A percentile compares a stretch with the other conserved stretches of the same genome.
Evolutionary conservation across 2,797 vertebrate genomes (phyloP).

Genomic region (Hippoglossus hippoglossus): DNA sequence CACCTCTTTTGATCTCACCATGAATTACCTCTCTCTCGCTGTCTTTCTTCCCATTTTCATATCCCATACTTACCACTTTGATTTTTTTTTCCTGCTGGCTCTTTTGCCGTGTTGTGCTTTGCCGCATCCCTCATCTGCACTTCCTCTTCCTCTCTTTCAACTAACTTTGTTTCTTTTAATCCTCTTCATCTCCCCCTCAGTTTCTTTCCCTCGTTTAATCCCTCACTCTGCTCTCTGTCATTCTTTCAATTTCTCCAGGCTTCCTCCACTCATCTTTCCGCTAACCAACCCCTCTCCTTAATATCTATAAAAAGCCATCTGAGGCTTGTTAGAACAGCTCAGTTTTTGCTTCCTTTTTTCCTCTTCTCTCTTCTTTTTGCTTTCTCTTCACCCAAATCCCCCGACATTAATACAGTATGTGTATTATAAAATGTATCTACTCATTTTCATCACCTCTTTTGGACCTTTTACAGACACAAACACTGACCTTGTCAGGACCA

Average conservation of each 20-base stretch:
- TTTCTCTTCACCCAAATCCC: slow-evolving; percentile 10
- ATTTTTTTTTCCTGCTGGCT: slow-evolving; percentile 35
- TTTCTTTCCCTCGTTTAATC: slow-evolving; percentile 60
- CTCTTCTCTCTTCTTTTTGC: slow-evolving; percentile 11
- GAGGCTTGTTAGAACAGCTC: slow-evolving; percentile 36
- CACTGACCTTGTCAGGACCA: too few relatives aligned
- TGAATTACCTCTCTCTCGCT: slow-evolving; percentile 51
- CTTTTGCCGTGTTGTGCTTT: slow-evolving; percentile 24
- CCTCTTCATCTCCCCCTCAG: slow-evolving; percentile 13
- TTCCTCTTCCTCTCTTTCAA: slow-evolving; percentile 52
- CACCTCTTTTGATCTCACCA: slow-evolving; percentile 62
- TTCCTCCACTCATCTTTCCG: slow-evolving; percentile 50
- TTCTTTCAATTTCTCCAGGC: slow-evolving; percentile 51
- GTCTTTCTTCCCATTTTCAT: slow-evolving; percentile 40
- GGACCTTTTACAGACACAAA: too few relatives aligned
- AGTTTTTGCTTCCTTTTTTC: slow-evolving; percentile 16
- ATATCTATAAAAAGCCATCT: slow-evolving; percentile 60
- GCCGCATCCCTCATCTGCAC: slow-evolving; percentile 27
- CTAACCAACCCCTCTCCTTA: slow-evolving; percentile 36
- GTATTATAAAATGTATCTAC: neutral
- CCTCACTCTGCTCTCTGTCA: slow-evolving; percentile 44
- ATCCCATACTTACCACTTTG: slow-evolving; percentile 57
- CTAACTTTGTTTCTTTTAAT: slow-evolving; percentile 65
- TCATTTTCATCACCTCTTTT: too few relatives aligned
- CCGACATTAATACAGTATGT: slow-evolving; percentile 34